These are phyloP conservation scores for Pampus argenteus DNA, from an alignment of 2,797 vertebrate species.

Conservation along the genomic window DNA sequence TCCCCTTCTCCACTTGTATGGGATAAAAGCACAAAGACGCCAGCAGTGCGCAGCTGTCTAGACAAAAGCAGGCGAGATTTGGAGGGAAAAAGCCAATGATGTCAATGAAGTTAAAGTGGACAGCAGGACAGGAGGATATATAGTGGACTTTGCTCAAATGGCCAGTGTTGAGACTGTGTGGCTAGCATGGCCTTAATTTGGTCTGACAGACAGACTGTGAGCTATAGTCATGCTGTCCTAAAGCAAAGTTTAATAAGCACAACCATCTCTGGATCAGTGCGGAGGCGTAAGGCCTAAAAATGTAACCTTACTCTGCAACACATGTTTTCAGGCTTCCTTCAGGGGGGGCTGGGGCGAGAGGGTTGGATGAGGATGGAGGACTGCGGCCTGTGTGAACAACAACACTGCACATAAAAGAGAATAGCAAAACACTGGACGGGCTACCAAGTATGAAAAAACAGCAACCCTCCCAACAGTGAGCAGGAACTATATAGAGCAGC, in stretches of 20 bases:
- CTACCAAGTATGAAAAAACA: slow-evolving; percentile 67
- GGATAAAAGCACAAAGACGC: slow-evolving; percentile 74
- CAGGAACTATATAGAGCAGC: slow-evolving; percentile 59
- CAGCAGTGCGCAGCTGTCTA: slow-evolving; percentile 80
- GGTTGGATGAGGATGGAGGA: slow-evolving; percentile 46
- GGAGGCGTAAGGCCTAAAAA: slow-evolving; percentile 34
- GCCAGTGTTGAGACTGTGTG: background rate
- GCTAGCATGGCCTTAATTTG: slow-evolving; percentile 8
- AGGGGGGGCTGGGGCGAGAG: slow-evolving; percentile 38
- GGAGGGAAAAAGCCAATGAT: slow-evolving; percentile 59
- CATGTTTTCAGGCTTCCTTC: slow-evolving; percentile 64
- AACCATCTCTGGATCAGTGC: slow-evolving; percentile 19
- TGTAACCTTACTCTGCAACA: slow-evolving; percentile 66
- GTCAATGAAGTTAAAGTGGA: slow-evolving; percentile 59
- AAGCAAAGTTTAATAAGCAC: slow-evolving; percentile 46
- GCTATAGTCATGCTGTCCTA: slow-evolving; percentile 3
- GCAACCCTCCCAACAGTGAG: slow-evolving; percentile 56
- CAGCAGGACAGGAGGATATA: slow-evolving; percentile 41
- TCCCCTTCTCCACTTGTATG: slow-evolving; percentile 42
- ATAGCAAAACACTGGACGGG: slow-evolving; percentile 49
- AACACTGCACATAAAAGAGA: slow-evolving; percentile 72
- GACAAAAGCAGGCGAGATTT: slow-evolving; percentile 73
- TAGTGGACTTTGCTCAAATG: background rate
- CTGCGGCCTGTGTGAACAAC: slow-evolving; percentile 62
- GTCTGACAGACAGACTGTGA: slow-evolving; percentile 5